A percentile compares a stretch with the other conserved stretches of the same genome.
phyloP scores from a whole-genome alignment of 1,140 invertebrate species.

The Anoplolepis gracilipes region DNA sequence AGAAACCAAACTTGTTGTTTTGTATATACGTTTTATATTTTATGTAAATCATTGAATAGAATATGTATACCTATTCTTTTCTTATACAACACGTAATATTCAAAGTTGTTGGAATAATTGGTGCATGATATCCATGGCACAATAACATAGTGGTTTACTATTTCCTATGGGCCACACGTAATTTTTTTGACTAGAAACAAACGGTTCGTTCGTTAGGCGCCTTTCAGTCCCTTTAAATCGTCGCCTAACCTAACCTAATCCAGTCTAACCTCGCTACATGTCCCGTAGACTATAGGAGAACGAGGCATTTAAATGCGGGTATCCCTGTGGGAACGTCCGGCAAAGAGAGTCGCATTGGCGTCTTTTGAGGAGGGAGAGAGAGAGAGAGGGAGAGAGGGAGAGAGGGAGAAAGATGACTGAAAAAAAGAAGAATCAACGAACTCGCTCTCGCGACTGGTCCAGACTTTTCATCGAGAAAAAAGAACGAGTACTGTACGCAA shows the following conservation, averaged over 20 bases:
- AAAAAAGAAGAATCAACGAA: conserved; percentile 68
- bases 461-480: conserved; percentile 46
- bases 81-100: too few relatives aligned
- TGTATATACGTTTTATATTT: neutral
- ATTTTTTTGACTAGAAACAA: conserved; percentile 24
- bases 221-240: conserved; percentile 71
- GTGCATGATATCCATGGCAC: neutral
- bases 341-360: conserved; percentile 65
- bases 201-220: conserved; percentile 7
- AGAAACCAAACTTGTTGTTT: too few relatives aligned
- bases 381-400: conserved; percentile 21
- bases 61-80: too few relatives aligned
- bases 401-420: conserved; percentile 29
- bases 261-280: conserved; percentile 8
- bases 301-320: conserved; percentile 77
- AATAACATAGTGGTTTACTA: neutral
- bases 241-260: conserved; percentile 69
- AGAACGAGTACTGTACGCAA: conserved; percentile 16
- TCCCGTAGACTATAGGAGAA: conserved; percentile 61
- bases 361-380: conserved; percentile 39
- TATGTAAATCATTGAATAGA: neutral
- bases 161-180: neutral
- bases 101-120: neutral
- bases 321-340: conserved; percentile 79
- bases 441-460: conserved; percentile 67